Conservation (phyloP, 1,140 invertebrate species). For the Pseudomyrmex gracilis region DNA sequence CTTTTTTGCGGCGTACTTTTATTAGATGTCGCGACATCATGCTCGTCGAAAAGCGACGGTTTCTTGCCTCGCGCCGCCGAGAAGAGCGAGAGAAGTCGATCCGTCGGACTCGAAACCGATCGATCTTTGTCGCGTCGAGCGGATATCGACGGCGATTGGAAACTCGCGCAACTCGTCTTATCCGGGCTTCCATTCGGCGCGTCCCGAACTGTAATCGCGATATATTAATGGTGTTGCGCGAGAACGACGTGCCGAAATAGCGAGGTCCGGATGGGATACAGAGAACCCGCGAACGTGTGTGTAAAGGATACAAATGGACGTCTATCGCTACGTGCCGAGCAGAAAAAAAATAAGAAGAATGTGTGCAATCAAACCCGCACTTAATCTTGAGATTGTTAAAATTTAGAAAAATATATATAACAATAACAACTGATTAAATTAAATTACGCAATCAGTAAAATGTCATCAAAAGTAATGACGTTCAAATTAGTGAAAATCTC, state of each 20-base stretch:
- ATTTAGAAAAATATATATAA: background rate
- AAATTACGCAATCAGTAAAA: too few relatives aligned
- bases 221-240: conserved; percentile 47
- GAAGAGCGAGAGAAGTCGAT: background rate
- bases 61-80: conserved; percentile 40
- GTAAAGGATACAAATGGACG: conserved; percentile 21
- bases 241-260: conserved; percentile 28
- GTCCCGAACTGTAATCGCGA: conserved; percentile 33
- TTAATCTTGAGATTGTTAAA: background rate
- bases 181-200: conserved; percentile 18
- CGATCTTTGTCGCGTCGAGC: conserved; percentile 34
- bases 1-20: conserved; percentile 48
- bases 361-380: background rate
- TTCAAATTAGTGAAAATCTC: too few relatives aligned
- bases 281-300: background rate
- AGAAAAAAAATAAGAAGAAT: background rate
- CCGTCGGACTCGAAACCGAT: conserved; percentile 32
- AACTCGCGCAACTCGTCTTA: conserved; percentile 50
- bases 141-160: conserved; percentile 45
- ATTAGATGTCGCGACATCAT: conserved; percentile 61
- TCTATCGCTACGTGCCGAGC: background rate
- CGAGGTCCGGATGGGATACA: background rate
- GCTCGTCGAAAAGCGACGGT: conserved; percentile 37
- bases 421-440: too few relatives aligned
- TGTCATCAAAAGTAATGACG: too few relatives aligned